Evolutionary conservation across 2,888 invertebrate species (phyloP).

Genomic region (Scaptomyza reducta): DNA sequence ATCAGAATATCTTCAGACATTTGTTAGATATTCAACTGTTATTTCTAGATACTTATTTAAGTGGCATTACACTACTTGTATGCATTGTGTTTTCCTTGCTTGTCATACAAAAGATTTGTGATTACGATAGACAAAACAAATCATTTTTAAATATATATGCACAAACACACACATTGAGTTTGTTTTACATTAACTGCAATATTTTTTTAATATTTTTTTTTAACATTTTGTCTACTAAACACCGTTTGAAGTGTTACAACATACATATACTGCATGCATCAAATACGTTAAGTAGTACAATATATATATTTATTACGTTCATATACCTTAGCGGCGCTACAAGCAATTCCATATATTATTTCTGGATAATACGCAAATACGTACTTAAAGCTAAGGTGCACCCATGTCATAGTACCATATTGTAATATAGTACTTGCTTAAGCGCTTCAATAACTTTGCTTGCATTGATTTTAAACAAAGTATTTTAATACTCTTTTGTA

Average conservation of each 20-base stretch:
- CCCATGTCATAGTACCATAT: constrained; percentile 4
- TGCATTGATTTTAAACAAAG: constrained; percentile 24
- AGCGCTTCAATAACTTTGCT: constrained; percentile 38
- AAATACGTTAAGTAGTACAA: constrained; percentile 19
- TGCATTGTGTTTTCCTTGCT: constrained; percentile 20
- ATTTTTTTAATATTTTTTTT: constrained; percentile 8
- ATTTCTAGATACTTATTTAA: constrained; percentile 37
- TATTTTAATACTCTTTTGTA: constrained; percentile 54
- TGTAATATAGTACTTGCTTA: constrained; percentile 24
- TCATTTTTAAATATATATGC: constrained; percentile 15
- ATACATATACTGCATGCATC: constrained; percentile 41
- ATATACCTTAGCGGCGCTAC: constrained; percentile 17
- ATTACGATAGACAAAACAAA: constrained; percentile 53
- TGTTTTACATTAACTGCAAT: constrained; percentile 14
- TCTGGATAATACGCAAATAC: constrained; percentile 18
- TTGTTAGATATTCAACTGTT: constrained; percentile 21
- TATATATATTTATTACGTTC: constrained; percentile 6
- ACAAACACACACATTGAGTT: constrained; percentile 35
- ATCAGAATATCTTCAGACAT: constrained; percentile 5
- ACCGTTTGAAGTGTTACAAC: constrained; percentile 26
- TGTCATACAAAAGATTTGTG: constrained; percentile 39
- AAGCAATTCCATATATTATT: constrained; percentile 14
- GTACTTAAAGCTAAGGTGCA: constrained; percentile 18
- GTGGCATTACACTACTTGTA: constrained; percentile 21
- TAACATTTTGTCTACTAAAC: constrained; percentile 30